Base-by-base conservation (phyloP, 2,797 vertebrate species). In the Silurus aristotelis region DNA sequence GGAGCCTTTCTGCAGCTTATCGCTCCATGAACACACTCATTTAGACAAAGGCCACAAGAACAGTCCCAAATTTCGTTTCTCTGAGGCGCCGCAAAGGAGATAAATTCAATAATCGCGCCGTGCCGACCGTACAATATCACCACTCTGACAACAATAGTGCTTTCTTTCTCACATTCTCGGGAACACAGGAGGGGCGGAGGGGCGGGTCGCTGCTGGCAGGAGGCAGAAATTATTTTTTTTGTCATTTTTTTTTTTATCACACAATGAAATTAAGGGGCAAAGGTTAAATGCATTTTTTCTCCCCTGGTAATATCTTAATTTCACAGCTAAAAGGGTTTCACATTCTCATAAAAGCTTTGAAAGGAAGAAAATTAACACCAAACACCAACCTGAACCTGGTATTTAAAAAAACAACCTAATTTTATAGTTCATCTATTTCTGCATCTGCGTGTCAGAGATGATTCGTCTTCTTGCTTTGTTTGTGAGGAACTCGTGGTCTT, bases 71-170 rank as follows among this genome's bases (percentile, higher is more conserved):
- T 87, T 79, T 91, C 91, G 86, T 52, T 83, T 83, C 89, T 88
- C 89, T 89, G 90, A 90, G 91, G 91, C 92, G 91, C 91, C 89
- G 83, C 84, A 89, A 88, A 87, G 63, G 90, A 93, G 91, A 94
- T 95, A 87, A 90, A 91, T 93, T 92, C 90, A 91, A 87, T 93
- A 92, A 94, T 94, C 91, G 91, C 84, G 90, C 89, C 92, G 89
- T 92, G 92, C 93, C 93, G 92, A 92, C 90, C 90, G 91, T 93
- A 93, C 92, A 92, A 93, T 86, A 91, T 88, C 3, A 14, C 70
- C 60, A 58, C 83, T 48, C 52, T 64, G 83, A 91, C 92, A 92
- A 94, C 93, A 95, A 94, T 91, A 86, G 90, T 82, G 88, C 90
- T 83, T 83, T 85, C 87, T 90, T 89, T 90, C 91, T 58, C 58